phyloP scores from a whole-genome alignment of 2,797 vertebrate species.

The Hypotaenidia okinawae region DNA sequence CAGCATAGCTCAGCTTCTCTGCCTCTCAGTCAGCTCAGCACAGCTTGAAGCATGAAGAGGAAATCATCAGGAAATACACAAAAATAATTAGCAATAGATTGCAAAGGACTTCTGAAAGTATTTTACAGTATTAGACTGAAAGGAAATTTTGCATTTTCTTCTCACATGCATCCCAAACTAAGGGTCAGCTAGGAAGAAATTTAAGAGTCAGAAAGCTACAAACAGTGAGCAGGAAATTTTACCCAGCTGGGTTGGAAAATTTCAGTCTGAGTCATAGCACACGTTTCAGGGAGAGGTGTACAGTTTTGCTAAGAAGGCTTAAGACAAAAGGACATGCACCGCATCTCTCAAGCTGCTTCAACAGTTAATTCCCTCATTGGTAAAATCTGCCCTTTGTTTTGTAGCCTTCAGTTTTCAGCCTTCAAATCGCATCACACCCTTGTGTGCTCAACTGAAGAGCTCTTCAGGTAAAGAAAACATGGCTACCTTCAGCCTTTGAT shows the following conservation, averaged over 20 bases:
- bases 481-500: neutral
- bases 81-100: neutral
- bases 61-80: neutral
- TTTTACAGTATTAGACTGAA: neutral
- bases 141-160: neutral
- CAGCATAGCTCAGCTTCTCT: constrained; percentile 20
- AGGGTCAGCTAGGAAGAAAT: neutral
- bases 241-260: neutral
- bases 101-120: neutral
- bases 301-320: neutral
- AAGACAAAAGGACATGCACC: neutral
- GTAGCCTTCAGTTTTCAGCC: constrained; percentile 4
- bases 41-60: constrained; percentile 29
- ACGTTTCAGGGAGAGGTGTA: neutral
- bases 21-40: constrained; percentile 43
- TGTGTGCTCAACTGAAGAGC: neutral
- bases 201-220: neutral
- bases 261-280: neutral
- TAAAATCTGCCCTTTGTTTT: constrained; percentile 20
- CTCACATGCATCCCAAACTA: neutral
- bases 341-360: neutral
- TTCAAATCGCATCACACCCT: neutral
- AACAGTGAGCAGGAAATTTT: neutral
- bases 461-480: constrained; percentile 28
- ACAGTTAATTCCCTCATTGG: neutral